Conservation (phyloP, 2,888 invertebrate species). For the Disparrhopalites patrizii region DNA sequence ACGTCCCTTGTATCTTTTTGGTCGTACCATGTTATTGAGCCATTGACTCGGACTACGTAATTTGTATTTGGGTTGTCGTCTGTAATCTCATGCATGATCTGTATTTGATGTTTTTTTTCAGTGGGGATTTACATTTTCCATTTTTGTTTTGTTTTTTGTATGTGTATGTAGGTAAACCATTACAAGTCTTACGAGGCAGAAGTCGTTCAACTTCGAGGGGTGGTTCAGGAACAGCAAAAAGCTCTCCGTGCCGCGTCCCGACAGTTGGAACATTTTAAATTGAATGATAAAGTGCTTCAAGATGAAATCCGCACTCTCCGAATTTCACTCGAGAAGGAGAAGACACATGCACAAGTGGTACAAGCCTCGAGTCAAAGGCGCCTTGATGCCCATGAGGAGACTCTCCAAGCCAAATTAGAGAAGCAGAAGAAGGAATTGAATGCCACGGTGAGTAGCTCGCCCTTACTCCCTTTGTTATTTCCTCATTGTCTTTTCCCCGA, state of each 20-base stretch:
- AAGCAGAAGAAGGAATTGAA: constrained; percentile 54
- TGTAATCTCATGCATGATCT: no score
- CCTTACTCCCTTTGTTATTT: neutral
- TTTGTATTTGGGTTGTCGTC: neutral
- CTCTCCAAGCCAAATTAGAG: constrained; percentile 50
- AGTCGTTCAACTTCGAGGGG: constrained; percentile 57
- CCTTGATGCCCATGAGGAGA: constrained; percentile 46
- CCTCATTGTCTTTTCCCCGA: no score
- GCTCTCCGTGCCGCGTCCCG: constrained; percentile 56
- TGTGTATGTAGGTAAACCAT: constrained; percentile 54
- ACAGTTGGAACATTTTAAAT: constrained; percentile 58
- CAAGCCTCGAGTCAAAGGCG: constrained; percentile 45
- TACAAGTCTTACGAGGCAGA: constrained; percentile 59
- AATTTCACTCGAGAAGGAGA: constrained; percentile 56
- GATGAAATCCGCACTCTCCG: constrained; percentile 51
- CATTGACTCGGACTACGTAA: no score
- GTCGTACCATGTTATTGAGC: no score
- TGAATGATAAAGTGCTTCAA: constrained; percentile 58
- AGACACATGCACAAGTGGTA: constrained; percentile 47
- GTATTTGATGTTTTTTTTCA: no score
- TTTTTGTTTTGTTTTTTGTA: neutral
- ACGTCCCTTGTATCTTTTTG: no score
- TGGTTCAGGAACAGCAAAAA: constrained; percentile 60
- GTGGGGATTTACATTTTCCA: neutral
- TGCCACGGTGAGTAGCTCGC: constrained; percentile 33